phyloP scores from a whole-genome alignment of 1,140 invertebrate genomes.

The Goniozus legneri region DNA sequence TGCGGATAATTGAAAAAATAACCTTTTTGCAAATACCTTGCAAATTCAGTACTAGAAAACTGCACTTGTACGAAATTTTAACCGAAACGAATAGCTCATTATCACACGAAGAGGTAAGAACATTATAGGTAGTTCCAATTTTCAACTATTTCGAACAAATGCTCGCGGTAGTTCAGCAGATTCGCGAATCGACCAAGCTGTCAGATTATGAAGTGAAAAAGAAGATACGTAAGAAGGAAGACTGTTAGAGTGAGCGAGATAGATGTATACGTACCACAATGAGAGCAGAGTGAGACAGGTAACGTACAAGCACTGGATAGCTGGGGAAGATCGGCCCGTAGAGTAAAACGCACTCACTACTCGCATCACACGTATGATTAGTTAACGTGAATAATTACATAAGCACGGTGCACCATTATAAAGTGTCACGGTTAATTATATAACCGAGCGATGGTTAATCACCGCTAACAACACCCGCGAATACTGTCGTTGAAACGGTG shows the following conservation, averaged over 20 bases:
- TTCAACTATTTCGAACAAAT: too few relatives aligned
- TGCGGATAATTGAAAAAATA: too few relatives aligned
- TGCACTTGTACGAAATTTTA: too few relatives aligned
- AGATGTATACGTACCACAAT: background rate
- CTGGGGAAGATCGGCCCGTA: constrained; percentile 3
- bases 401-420: constrained; percentile 25
- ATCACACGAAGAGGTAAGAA: too few relatives aligned
- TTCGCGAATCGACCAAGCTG: constrained; percentile 43
- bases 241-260: background rate
- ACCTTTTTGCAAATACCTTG: too few relatives aligned
- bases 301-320: constrained; percentile 4
- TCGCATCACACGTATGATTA: constrained; percentile 9
- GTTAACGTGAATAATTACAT: constrained; percentile 29
- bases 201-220: constrained; percentile 22
- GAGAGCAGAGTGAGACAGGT: background rate
- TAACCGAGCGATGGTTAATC: too few relatives aligned
- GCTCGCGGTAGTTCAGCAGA: constrained; percentile 33
- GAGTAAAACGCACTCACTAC: constrained; percentile 13
- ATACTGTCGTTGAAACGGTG: background rate
- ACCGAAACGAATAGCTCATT: too few relatives aligned
- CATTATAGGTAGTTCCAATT: too few relatives aligned
- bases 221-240: constrained; percentile 7
- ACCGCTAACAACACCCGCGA: background rate
- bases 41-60: too few relatives aligned
- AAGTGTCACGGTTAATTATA: constrained; percentile 1